These are phyloP conservation scores for Eupelmus urozonus DNA, from an alignment of 2,888 invertebrate genomes.

Conservation along the genomic window DNA sequence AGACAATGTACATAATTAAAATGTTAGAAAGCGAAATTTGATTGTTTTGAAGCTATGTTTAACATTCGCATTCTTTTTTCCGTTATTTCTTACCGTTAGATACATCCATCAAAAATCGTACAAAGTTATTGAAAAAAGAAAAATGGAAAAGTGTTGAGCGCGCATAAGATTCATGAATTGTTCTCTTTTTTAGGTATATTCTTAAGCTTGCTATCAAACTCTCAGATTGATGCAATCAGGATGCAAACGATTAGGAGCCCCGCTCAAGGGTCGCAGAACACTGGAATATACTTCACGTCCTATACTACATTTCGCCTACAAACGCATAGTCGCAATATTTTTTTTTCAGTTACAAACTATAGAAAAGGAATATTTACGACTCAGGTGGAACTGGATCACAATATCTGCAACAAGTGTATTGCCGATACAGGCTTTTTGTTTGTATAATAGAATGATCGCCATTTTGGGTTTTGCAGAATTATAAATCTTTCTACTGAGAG, in stretches of 20 bases:
- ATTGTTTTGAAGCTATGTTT: constrained; percentile 32
- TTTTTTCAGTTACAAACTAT: constrained; percentile 56
- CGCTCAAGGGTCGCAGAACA: constrained; percentile 19
- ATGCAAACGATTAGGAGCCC: constrained; percentile 40
- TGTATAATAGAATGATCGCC: not conserved
- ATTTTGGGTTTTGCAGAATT: no score
- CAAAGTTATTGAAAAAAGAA: constrained; percentile 48
- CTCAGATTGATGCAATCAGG: constrained; percentile 20
- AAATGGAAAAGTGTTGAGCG: constrained; percentile 32
- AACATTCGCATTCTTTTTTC: not conserved
- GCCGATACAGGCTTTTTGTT: constrained; percentile 26
- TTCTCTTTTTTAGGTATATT: constrained; percentile 6
- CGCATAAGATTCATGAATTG: constrained; percentile 25
- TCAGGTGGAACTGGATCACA: constrained; percentile 53
- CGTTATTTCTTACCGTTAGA: constrained; percentile 19
- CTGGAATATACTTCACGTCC: constrained; percentile 42
- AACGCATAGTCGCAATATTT: constrained; percentile 40
- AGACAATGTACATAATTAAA: constrained; percentile 21
- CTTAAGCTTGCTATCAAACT: constrained; percentile 44
- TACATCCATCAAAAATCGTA: constrained; percentile 51
- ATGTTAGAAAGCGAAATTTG: constrained; percentile 21
- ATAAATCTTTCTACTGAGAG: no score
- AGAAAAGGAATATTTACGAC: constrained; percentile 57
- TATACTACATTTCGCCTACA: constrained; percentile 45
- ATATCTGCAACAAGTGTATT: constrained; percentile 42